Conservation (phyloP, 1,140 invertebrate genomes). For the Megathymus violae region DNA sequence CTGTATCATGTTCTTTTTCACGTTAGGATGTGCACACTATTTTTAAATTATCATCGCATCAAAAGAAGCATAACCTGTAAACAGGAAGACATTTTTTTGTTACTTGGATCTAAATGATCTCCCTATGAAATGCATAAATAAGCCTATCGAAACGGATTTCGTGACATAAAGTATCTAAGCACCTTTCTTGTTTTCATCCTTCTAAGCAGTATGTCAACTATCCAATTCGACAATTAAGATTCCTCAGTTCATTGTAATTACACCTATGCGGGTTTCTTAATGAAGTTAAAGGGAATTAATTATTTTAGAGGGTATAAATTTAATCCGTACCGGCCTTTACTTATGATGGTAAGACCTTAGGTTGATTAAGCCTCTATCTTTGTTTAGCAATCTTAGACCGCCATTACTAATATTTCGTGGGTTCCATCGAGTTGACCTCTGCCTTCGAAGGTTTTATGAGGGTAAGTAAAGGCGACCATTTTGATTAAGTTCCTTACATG, state of each 20-base stretch:
- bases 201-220: conserved; percentile 41
- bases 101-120: too few species aligned
- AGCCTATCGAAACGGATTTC: too few species aligned
- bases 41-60: too few species aligned
- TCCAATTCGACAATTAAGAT: conserved; percentile 81
- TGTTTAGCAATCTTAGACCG: conserved; percentile 46
- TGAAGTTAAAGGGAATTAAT: conserved; percentile 83
- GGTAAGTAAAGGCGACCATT: not conserved
- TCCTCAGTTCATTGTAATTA: conserved; percentile 82
- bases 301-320: conserved; percentile 80
- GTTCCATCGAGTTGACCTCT: conserved; percentile 16
- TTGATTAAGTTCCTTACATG: conserved; percentile 11
- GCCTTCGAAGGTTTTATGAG: conserved; percentile 3
- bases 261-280: conserved; percentile 82
- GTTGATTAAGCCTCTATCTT: conserved; percentile 66
- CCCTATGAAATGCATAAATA: too few species aligned
- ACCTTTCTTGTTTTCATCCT: too few species aligned
- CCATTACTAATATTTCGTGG: conserved; percentile 29
- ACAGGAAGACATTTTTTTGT: too few species aligned
- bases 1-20: too few species aligned
- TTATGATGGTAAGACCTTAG: conserved; percentile 69
- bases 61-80: too few species aligned
- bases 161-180: too few species aligned
- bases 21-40: too few species aligned
- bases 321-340: conserved; percentile 73